A percentile compares a stretch with the other conserved stretches of the same genome.
phyloP scores from a whole-genome alignment of 2,113 vertebrate genomes.

The Nannospalax galili region DNA sequence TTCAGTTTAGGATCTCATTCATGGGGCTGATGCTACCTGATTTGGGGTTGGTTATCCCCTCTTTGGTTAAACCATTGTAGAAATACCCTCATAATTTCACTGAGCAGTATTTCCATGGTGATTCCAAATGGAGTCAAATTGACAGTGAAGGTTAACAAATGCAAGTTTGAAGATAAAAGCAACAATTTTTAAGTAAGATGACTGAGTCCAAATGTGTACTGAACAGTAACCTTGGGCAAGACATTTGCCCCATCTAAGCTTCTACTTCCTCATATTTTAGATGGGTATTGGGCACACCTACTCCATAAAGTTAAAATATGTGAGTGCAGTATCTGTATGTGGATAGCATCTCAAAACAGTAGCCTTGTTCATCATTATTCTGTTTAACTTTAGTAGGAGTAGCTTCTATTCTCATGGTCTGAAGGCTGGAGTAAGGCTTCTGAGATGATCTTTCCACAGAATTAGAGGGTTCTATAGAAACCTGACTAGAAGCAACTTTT shows the following conservation, averaged over 20 bases:
- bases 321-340: not conserved
- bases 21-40: not conserved
- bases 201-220: not conserved
- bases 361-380: not conserved
- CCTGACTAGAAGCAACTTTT: not conserved
- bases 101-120: not conserved
- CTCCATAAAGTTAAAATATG: not conserved
- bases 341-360: not conserved
- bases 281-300: not conserved
- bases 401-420: not conserved
- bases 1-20: not conserved
- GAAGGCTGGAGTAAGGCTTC: not conserved
- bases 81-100: not conserved
- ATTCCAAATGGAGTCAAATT: not conserved
- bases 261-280: not conserved
- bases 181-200: not conserved
- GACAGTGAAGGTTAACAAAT: not conserved
- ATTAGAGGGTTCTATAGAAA: not conserved
- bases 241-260: not conserved
- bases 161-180: not conserved
- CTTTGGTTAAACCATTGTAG: not conserved
- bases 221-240: not conserved
- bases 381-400: not conserved
- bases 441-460: not conserved
- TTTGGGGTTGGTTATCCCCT: not conserved